Evolutionary conservation across 2,113 vertebrate species (phyloP).

Genomic region (Brachionichthys hirsutus): DNA sequence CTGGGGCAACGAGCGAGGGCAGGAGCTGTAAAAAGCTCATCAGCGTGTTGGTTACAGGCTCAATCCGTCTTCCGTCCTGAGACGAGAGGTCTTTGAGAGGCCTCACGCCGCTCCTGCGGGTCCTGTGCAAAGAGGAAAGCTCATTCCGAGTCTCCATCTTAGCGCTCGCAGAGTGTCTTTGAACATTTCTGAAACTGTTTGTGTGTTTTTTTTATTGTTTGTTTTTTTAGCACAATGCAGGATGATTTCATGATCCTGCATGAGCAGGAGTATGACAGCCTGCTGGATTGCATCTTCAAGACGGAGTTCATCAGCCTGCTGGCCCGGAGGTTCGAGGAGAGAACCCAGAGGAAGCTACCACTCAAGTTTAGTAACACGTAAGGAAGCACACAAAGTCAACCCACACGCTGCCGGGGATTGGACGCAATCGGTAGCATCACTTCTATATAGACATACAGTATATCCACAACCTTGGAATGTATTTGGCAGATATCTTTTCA

Average conservation of each 20-base stretch:
- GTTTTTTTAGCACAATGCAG: slow-evolving; percentile 84
- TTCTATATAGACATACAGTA: too few species aligned
- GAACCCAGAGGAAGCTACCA: slow-evolving; percentile 90
- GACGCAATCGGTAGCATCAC: too few species aligned
- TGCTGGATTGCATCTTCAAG: slow-evolving; percentile 94
- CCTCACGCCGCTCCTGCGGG: slow-evolving; percentile 34
- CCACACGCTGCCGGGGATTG: too few species aligned
- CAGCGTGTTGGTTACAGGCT: slow-evolving; percentile 46
- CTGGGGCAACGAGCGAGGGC: slow-evolving; percentile 63
- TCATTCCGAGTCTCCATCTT: slow-evolving; percentile 35
- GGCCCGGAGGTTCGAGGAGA: slow-evolving; percentile 90
- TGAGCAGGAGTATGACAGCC: slow-evolving; percentile 95
- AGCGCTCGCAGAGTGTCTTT: too few species aligned
- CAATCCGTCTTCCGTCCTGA: slow-evolving; percentile 34
- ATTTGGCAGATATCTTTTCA: too few species aligned
- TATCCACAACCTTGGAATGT: too few species aligned
- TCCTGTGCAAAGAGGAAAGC: slow-evolving; percentile 56
- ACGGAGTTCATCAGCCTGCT: slow-evolving; percentile 95
- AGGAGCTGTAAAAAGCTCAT: slow-evolving; percentile 73
- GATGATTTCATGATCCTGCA: slow-evolving; percentile 93
- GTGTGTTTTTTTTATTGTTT: background rate
- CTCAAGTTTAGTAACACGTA: slow-evolving; percentile 95
- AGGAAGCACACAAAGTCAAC: slow-evolving; percentile 62
- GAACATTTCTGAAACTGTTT: too few species aligned
- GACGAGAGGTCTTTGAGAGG: slow-evolving; percentile 50